Percentiles rank a stretch among this genome's conserved stretches.
phyloP scores from a whole-genome alignment of 2,797 vertebrate species.

The Parambassis ranga region DNA sequence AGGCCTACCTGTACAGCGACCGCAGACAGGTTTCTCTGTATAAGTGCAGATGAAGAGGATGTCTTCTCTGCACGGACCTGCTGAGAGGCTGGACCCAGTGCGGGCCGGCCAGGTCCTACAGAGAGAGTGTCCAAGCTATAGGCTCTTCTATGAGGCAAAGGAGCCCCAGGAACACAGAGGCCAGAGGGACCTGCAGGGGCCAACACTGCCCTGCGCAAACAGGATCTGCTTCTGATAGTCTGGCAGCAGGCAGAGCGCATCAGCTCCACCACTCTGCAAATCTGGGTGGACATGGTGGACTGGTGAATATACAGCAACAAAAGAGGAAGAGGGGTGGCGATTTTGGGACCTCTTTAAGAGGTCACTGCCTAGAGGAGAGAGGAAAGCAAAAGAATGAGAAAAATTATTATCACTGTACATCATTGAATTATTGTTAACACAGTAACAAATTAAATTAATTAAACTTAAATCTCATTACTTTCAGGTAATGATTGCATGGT shows the following conservation, averaged over 20 bases:
- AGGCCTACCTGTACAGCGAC: constrained; percentile 61
- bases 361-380: not conserved
- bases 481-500: too few relatives aligned
- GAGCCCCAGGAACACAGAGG: not conserved
- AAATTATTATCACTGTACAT: too few relatives aligned
- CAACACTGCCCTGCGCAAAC: constrained; percentile 19
- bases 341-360: not conserved
- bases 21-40: constrained; percentile 79
- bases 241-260: constrained; percentile 52
- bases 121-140: constrained; percentile 71
- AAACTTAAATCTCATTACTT: too few relatives aligned
- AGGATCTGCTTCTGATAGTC: constrained; percentile 29
- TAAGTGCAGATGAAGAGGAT: constrained; percentile 50
- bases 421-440: not conserved
- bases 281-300: constrained; percentile 61
- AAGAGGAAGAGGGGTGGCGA: not conserved
- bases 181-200: not conserved
- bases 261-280: constrained; percentile 54
- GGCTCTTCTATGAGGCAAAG: constrained; percentile 49
- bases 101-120: constrained; percentile 44
- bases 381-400: not conserved
- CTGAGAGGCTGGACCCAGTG: constrained; percentile 26
- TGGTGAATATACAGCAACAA: not conserved
- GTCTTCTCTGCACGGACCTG: constrained; percentile 50
- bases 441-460: not conserved